phyloP scores from a whole-genome alignment of 2,888 invertebrate genomes.

The Eulithis prunata region DNA sequence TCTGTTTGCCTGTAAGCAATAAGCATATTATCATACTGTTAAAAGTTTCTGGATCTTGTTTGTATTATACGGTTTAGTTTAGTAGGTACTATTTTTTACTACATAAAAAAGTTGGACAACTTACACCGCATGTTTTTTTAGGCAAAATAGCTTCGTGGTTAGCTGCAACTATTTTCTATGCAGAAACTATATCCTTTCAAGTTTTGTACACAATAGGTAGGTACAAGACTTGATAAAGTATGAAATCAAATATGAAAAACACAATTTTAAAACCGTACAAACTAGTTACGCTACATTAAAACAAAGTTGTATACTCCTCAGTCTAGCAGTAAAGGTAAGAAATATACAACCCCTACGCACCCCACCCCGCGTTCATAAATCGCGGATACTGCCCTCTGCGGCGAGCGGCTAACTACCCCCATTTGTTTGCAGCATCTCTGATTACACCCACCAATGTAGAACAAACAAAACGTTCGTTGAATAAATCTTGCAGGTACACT shows the following conservation, averaged over 20 bases:
- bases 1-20: constrained; percentile 12
- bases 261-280: neutral
- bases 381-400: constrained; percentile 76
- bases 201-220: no score
- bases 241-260: no score
- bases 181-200: no score
- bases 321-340: constrained; percentile 33
- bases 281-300: neutral
- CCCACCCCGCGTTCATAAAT: constrained; percentile 67
- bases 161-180: no score
- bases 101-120: no score
- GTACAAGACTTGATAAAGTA: no score
- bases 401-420: constrained; percentile 75
- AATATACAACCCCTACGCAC: constrained; percentile 46
- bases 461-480: constrained; percentile 20
- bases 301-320: neutral
- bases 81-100: no score
- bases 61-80: constrained; percentile 12
- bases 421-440: constrained; percentile 76
- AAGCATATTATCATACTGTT: constrained; percentile 22
- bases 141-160: no score
- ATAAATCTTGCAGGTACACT: constrained; percentile 23
- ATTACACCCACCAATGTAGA: constrained; percentile 56
- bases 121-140: no score
- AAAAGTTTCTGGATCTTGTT: constrained; percentile 15